Conservation (phyloP, 2,113 vertebrate genomes). For the Trochalopteron elliotii region DNA sequence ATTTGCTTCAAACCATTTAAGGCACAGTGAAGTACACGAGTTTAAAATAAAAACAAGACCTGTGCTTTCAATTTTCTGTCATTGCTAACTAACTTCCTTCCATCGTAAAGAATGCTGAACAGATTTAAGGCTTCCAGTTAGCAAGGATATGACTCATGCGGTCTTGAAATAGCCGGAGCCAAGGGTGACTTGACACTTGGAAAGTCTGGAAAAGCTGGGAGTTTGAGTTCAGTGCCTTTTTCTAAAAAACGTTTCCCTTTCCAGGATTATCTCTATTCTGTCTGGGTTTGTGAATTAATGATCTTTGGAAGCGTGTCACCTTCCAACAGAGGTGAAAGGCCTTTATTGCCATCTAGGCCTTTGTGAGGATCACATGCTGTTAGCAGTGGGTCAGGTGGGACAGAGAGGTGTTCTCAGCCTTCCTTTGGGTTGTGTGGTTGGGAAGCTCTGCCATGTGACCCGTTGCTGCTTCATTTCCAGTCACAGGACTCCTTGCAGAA, state of each 20-base stretch:
- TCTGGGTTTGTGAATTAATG: not conserved
- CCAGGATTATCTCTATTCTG: not conserved
- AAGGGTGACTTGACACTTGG: not conserved
- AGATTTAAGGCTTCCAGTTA: constrained; percentile 58
- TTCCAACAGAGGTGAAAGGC: not conserved
- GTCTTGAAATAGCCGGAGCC: not conserved
- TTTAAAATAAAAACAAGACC: not conserved
- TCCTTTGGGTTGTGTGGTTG: not conserved
- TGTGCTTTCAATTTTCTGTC: not conserved
- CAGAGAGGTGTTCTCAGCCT: not conserved
- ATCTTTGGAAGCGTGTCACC: not conserved
- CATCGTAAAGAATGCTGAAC: constrained; percentile 28
- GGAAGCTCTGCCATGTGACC: not conserved
- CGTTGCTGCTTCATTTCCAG: not conserved
- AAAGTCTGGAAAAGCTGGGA: not conserved
- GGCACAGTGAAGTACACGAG: not conserved
- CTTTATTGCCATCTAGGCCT: not conserved
- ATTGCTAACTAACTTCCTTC: constrained; percentile 24
- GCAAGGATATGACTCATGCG: constrained; percentile 66
- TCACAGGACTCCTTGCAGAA: not conserved
- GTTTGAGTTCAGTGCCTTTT: not conserved
- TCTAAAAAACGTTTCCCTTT: not conserved
- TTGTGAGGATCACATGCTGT: not conserved
- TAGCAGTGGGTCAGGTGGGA: fast-evolving
- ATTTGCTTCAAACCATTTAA: not conserved